Evolutionary conservation across 2,888 invertebrate genomes (phyloP).

Genomic region (Stenolophus ochropezus): DNA sequence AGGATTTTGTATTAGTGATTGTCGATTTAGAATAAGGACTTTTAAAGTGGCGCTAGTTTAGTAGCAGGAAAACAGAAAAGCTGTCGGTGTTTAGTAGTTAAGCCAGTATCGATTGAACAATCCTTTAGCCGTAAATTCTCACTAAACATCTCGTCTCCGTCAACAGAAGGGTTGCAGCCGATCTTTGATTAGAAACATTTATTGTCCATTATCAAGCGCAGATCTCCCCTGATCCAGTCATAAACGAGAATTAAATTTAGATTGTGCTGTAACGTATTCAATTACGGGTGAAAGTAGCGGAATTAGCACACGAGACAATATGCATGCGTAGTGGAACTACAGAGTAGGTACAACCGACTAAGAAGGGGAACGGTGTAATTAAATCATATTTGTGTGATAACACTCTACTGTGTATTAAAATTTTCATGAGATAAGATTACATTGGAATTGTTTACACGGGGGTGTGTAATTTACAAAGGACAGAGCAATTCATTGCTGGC

Average conservation of each 20-base stretch:
- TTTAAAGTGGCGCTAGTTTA: not conserved
- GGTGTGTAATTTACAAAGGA: not conserved
- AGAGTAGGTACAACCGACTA: not conserved
- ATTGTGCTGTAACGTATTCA: constrained; percentile 52
- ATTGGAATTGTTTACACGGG: not conserved
- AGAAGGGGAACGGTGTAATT: constrained; percentile 15
- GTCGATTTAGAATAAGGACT: not conserved
- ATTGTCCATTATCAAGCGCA: constrained; percentile 55
- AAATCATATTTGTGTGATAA: constrained; percentile 35
- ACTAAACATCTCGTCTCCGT: not conserved
- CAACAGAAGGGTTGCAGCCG: not conserved
- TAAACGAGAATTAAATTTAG: constrained; percentile 57
- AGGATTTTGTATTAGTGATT: too few species aligned
- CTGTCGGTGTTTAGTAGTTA: not conserved
- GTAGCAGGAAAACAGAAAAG: not conserved
- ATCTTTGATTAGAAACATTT: constrained; percentile 59
- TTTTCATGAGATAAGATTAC: constrained; percentile 4
- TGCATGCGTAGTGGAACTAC: constrained; percentile 20
- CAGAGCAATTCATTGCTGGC: not conserved
- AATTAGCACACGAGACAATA: constrained; percentile 47
- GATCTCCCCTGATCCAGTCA: constrained; percentile 44
- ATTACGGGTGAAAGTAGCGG: constrained; percentile 47
- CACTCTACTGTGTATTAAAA: constrained; percentile 3
- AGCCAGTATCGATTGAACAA: not conserved
- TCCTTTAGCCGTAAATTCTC: not conserved